phyloP scores from a whole-genome alignment of 92 coral and sea anemone genomes.

The Muricea muricata region DNA sequence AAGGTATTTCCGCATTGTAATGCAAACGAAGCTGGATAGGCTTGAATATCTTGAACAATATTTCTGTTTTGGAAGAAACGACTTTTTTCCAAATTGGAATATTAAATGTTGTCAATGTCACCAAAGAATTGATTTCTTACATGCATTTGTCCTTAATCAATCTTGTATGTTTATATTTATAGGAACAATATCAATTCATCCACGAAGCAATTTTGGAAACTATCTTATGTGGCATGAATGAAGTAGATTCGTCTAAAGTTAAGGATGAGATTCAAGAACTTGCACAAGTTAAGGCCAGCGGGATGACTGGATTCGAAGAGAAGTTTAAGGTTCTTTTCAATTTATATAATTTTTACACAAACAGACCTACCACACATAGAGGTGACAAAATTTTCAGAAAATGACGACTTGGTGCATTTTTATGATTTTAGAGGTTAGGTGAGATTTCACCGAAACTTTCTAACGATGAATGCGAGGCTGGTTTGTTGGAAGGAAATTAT shows the following conservation, averaged over 20 bases:
- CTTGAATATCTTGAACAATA: no score
- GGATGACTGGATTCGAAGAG: conserved; percentile 28
- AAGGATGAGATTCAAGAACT: neutral
- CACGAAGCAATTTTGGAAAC: conserved; percentile 28
- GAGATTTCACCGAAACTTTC: conserved; percentile 11
- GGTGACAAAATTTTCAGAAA: no score
- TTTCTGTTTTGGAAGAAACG: no score
- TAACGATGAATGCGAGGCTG: conserved; percentile 10
- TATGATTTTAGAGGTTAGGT: conserved; percentile 15
- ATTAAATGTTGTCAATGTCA: no score
- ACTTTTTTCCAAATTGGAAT: no score
- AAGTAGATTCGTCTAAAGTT: neutral
- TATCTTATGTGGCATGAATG: conserved; percentile 18
- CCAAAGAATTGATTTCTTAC: no score
- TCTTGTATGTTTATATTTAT: neutral
- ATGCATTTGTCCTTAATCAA: neutral
- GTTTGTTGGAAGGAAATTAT: conserved; percentile 4
- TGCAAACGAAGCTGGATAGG: no score
- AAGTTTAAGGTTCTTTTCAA: neutral
- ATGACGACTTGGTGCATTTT: no score
- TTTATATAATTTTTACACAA: neutral
- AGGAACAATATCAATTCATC: conserved; percentile 11
- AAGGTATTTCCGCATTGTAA: no score
- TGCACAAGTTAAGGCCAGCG: conserved; percentile 2
- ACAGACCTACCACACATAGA: neutral